Evolutionary conservation across 2,113 vertebrate species (phyloP).

Genomic region (Oreochromis spilurus): DNA sequence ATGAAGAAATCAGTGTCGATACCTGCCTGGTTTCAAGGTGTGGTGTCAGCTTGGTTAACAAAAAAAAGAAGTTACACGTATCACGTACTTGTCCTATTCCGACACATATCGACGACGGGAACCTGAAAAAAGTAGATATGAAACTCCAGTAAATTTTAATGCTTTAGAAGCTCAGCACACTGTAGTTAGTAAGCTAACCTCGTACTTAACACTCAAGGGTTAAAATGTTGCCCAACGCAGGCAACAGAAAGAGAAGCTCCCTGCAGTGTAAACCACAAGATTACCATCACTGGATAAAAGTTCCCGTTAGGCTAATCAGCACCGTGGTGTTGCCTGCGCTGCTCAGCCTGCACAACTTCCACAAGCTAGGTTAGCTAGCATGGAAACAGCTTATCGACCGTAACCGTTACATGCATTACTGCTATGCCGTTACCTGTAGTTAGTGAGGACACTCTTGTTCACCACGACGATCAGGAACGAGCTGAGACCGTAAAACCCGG

Average conservation of each 20-base stretch:
- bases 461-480: conserved; percentile 90
- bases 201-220: background rate
- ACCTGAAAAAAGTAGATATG: conserved; percentile 70
- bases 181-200: background rate
- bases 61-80: background rate
- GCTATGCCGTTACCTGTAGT: conserved; percentile 76
- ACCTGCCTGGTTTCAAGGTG: background rate
- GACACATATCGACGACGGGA: conserved; percentile 92
- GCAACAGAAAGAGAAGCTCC: background rate
- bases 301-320: background rate
- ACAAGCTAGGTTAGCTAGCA: conserved; percentile 27
- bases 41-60: too few species aligned
- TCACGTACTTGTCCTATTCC: conserved; percentile 92
- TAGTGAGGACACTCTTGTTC: conserved; percentile 89
- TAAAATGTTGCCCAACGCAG: background rate
- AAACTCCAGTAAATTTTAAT: background rate
- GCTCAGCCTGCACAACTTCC: background rate
- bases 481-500: conserved; percentile 85
- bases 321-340: background rate
- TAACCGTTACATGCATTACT: background rate
- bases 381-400: background rate
- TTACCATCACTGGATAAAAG: background rate
- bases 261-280: background rate
- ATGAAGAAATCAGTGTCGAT: background rate
- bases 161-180: background rate